phyloP scores from a whole-genome alignment of 2,888 invertebrate genomes.

The Patella depressa region DNA sequence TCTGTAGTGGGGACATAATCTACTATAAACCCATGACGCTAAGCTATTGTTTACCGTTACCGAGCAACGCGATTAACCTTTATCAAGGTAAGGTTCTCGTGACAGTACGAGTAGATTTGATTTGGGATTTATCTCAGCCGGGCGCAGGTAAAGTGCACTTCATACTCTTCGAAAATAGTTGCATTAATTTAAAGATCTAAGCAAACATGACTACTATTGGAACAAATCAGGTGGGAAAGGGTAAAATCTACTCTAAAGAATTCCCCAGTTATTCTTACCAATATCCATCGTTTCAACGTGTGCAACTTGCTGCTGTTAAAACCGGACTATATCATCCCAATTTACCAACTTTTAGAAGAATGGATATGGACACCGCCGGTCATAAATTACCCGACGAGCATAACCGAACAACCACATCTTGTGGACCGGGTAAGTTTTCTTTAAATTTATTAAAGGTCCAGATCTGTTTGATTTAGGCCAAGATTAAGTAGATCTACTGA shows the following conservation, averaged over 20 bases:
- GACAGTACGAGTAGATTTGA: too few species aligned
- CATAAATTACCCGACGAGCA: constrained; percentile 68
- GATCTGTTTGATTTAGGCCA: too few species aligned
- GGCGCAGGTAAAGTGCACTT: too few species aligned
- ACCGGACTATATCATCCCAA: constrained; percentile 66
- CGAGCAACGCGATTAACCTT: background rate
- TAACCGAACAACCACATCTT: constrained; percentile 63
- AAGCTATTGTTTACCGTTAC: background rate
- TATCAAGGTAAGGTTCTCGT: too few species aligned
- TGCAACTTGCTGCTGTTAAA: constrained; percentile 67
- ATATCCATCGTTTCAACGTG: constrained; percentile 60
- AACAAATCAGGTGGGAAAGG: constrained; percentile 47
- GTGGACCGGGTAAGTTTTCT: constrained; percentile 56
- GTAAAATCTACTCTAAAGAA: constrained; percentile 55
- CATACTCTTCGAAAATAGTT: too few species aligned
- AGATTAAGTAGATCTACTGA: too few species aligned
- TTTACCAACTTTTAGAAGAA: constrained; percentile 66
- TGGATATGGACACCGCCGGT: constrained; percentile 69
- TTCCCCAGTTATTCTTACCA: constrained; percentile 66
- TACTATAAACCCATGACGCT: background rate
- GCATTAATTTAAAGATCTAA: too few species aligned
- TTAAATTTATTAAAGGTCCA: too few species aligned
- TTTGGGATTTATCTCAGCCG: too few species aligned
- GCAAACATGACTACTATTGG: constrained; percentile 64
- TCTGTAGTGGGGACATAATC: background rate